Conservation (phyloP, 2,888 invertebrate genomes). For the Leuctra nigra region DNA sequence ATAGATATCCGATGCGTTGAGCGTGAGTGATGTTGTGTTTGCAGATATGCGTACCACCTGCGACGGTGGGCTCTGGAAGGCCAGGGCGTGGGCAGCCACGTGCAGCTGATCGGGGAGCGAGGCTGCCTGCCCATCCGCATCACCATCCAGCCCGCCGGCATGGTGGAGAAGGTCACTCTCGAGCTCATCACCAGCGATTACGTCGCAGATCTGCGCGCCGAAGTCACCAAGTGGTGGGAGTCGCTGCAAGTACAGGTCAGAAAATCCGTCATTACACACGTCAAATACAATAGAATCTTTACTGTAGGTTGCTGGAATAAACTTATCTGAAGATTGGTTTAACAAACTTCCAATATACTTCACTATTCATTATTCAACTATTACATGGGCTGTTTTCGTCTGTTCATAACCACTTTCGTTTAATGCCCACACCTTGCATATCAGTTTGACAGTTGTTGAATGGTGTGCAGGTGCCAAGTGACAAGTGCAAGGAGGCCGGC, state of each 20-base stretch:
- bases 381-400: too few species aligned
- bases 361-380: too few species aligned
- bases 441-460: too few species aligned
- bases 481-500: conserved; percentile 30
- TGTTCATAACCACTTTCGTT: too few species aligned
- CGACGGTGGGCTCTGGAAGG: conserved; percentile 85
- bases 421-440: too few species aligned
- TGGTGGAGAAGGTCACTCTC: conserved; percentile 75
- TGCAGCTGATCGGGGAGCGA: conserved; percentile 53
- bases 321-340: too few species aligned
- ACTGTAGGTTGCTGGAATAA: too few species aligned
- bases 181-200: conserved; percentile 80
- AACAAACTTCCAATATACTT: too few species aligned
- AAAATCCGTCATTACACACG: too few species aligned
- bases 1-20: too few species aligned
- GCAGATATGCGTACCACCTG: conserved; percentile 78
- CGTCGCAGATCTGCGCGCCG: conserved; percentile 86
- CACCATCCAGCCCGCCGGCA: conserved; percentile 81
- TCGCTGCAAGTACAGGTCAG: conserved; percentile 39
- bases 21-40: conserved; percentile 9
- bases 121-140: conserved; percentile 63
- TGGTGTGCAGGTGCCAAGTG: too few species aligned
- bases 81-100: conserved; percentile 70
- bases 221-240: conserved; percentile 96
- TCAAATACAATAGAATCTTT: too few species aligned